Evolutionary conservation across 2,797 vertebrate species (phyloP), one percentile per base, ranked within the genome.

Genomic region (Onychomys torridus): DNA sequence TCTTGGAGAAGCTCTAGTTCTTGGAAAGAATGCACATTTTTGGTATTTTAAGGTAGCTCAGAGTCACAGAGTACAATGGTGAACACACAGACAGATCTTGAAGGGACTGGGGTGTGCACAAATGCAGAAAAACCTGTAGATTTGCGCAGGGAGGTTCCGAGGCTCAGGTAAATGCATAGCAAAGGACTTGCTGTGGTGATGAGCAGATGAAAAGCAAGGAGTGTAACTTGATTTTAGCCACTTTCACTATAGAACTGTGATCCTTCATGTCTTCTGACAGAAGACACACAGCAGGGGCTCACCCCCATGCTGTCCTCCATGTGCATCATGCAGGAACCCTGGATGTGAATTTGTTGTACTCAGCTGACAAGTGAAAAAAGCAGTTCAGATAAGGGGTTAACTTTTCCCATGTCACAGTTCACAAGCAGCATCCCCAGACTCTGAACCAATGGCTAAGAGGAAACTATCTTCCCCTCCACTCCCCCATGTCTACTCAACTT

Each of bases 241-340:
- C 49, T 19, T 52, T 57, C 5, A 0, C 34, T 5, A 1, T 8
- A 37, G 52, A 86, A 16, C 46, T 1, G 14, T 27, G 1, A 27
- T 84, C 40, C 23, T 32, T 16, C 0, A 0, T 2, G 6, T 52
- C 59, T 71, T 61, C 83, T 73, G 9, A n/a, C 4, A 37, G 10
- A 27, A 12, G 7, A 6, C 29, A 11, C 0, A 0, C 1, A 12
- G 5, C 52, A 10, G 2, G 6, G 0, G 4, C 16, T 40, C 55
- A 55, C 3, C 7, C 6, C 34, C 21, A 14, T 6, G 52, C 11
- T 81, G 21, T 23, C 71, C 29, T 6, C 77, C 55, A 16, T 25
- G 57, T 8, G 29, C 46, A 17, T 19, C 23, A 2, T 17, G 0
- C 9, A 1, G 32, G 79, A 89, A 14, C 37, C 61, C 5, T 32